Base-by-base conservation (phyloP, 2,797 vertebrate genomes). In the Graptemys geographica region DNA sequence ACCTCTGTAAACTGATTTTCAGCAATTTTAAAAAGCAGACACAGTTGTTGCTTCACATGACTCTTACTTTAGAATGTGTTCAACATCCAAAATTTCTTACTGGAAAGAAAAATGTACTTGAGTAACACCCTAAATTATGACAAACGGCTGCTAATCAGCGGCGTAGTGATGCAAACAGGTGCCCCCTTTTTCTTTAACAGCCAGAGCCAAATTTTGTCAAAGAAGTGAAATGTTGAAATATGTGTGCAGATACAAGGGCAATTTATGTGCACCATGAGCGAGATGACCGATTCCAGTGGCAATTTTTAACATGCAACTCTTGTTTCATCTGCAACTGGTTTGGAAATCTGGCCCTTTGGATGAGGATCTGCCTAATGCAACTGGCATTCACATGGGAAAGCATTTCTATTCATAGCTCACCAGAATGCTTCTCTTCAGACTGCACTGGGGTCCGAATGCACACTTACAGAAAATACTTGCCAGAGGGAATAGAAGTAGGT, bases 281-380 rank as follows among this genome's bases (percentile, higher is more conserved):
- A 25, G 37, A 81, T 59, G 27, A 84, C 0, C 0, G 88, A 10
- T 28, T 33, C 88, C 51, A 55, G 19, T 15, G 57, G 19, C 91
- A 8, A 41, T 79, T 88, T 88, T 79, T 15, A 65, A 44, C 2
- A 11, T 4, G 27, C 25, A 37, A 28, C 47, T 6, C 3, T 55
- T 56, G 62, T 92, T 91, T 55, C 25, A 91, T 51, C 9, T 83
- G 15, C 28, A 81, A 41, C 7, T 93, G 37, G 10, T 79, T 94
- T 84, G 90, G 55, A 96, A 91, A 62, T 3, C 41, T 81, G 37
- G 37, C 44, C 51, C 82, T 94, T 79, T 56, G 37, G 52, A 55
- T 86, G 59, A 91, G 84, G 11, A 57, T 83, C 23, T 74, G 76
- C 37, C 55, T 78, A 91, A 96, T 62, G 74, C 18, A n/a, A 6